A percentile compares a stretch with the other conserved stretches of the same genome.
These are phyloP conservation scores for Luperina testacea DNA, from an alignment of 2,888 invertebrate species.

Conservation along the genomic window DNA sequence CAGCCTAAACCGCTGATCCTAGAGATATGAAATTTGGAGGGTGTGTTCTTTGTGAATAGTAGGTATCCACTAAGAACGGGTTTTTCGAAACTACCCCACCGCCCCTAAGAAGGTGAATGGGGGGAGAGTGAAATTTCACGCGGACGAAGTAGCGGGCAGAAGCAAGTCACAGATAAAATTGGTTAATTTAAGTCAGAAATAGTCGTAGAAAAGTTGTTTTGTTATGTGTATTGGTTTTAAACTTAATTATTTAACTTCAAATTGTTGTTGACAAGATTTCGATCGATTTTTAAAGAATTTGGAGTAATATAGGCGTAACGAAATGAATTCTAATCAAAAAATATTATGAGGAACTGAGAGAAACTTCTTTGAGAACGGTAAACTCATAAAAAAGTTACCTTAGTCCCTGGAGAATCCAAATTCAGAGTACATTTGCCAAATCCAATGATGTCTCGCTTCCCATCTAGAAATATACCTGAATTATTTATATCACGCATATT, in stretches of 20 bases:
- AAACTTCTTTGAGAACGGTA: slow-evolving; percentile 14
- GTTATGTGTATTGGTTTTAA: slow-evolving; percentile 15
- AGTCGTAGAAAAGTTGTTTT: not conserved
- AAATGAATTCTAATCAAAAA: not conserved
- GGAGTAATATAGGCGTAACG: not conserved
- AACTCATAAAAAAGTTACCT: slow-evolving; percentile 37
- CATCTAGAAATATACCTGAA: slow-evolving; percentile 45
- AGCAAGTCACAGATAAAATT: not conserved
- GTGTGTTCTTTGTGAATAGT: too few relatives aligned
- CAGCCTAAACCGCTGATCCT: too few relatives aligned
- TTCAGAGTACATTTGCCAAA: slow-evolving; percentile 56
- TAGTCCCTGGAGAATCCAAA: slow-evolving; percentile 40
- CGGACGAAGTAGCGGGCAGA: too few relatives aligned
- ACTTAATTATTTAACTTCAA: slow-evolving; percentile 7
- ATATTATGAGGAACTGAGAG: too few relatives aligned
- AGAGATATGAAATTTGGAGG: too few relatives aligned
- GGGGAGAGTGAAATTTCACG: too few relatives aligned
- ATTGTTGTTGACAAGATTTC: not conserved
- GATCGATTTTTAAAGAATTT: not conserved
- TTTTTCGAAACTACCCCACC: too few relatives aligned
- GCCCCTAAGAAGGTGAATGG: too few relatives aligned
- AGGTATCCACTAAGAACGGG: too few relatives aligned
- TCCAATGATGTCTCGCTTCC: slow-evolving; percentile 42
- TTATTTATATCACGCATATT: slow-evolving; percentile 59
- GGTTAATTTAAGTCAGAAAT: slow-evolving; percentile 6